Conservation (phyloP, 2,113 vertebrate species). For the Dunckerocampus dactyliophorus region DNA sequence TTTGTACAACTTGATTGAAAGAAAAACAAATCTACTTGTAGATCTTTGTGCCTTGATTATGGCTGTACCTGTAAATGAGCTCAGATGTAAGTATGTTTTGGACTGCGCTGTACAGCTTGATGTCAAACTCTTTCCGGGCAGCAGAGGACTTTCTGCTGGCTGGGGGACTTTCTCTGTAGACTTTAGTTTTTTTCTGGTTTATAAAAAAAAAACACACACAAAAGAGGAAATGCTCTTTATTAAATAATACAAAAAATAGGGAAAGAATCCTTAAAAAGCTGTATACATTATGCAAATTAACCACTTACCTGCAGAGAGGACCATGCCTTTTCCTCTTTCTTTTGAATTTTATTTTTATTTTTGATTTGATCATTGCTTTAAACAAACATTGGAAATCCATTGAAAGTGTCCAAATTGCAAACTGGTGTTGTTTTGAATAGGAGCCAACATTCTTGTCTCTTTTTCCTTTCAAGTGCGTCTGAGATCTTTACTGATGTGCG, state of each 20-base stretch:
- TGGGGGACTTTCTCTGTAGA: slow-evolving; percentile 84
- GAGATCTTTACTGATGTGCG: slow-evolving; percentile 60
- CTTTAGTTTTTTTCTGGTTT: slow-evolving; percentile 87
- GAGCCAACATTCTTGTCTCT: slow-evolving; percentile 69
- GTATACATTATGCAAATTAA: slow-evolving; percentile 92
- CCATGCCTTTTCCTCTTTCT: slow-evolving; percentile 80
- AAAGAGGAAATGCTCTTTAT: slow-evolving; percentile 81
- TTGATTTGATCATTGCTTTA: slow-evolving; percentile 80
- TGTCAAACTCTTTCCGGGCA: slow-evolving; percentile 84
- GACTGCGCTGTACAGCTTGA: slow-evolving; percentile 94
- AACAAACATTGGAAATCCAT: slow-evolving; percentile 81
- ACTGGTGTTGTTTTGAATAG: slow-evolving; percentile 84
- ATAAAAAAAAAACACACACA: slow-evolving; percentile 63
- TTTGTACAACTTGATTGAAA: slow-evolving; percentile 98
- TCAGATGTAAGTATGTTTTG: slow-evolving; percentile 92
- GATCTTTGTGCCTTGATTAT: slow-evolving; percentile 98
- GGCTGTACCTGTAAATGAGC: slow-evolving; percentile 94
- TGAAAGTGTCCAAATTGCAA: slow-evolving; percentile 82
- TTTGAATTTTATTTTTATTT: slow-evolving; percentile 46
- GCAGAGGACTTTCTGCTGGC: slow-evolving; percentile 74
- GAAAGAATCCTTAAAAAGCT: slow-evolving; percentile 74
- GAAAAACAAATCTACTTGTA: slow-evolving; percentile 92
- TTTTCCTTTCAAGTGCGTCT: slow-evolving; percentile 68
- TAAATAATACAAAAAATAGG: slow-evolving; percentile 76
- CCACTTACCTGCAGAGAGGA: slow-evolving; percentile 82